A percentile compares a stretch with the other conserved stretches of the same genome.
These are phyloP conservation scores for Elgaria multicarinata DNA, from an alignment of 2,113 vertebrate genomes.

Conservation along the genomic window DNA sequence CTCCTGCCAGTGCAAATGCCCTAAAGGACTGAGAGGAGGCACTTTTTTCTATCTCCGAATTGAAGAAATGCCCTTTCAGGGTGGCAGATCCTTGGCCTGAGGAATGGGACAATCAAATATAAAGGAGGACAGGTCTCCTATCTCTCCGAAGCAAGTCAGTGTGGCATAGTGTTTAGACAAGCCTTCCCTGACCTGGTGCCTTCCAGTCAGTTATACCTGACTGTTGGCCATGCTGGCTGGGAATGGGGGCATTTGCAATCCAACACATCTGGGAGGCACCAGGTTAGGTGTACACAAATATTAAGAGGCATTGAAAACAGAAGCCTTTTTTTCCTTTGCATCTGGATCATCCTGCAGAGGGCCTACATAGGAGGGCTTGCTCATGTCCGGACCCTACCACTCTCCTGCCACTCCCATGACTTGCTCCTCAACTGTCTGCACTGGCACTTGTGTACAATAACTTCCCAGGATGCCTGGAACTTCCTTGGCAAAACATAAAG, in stretches of 20 bases:
- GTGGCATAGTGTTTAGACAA: neutral
- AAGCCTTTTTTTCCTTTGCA: neutral
- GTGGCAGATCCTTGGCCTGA: neutral
- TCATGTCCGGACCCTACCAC: neutral
- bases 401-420: neutral
- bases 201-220: neutral
- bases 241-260: too few species aligned
- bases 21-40: neutral
- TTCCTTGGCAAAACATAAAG: neutral
- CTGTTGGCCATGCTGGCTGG: too few species aligned
- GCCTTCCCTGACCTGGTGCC: neutral
- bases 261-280: too few species aligned
- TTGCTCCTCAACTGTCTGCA: neutral
- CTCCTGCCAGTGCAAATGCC: neutral
- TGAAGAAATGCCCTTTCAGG: neutral
- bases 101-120: neutral
- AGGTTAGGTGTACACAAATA: neutral
- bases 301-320: neutral
- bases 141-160: neutral
- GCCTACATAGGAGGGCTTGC: neutral
- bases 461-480: neutral
- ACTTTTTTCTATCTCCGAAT: too few species aligned
- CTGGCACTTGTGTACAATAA: neutral
- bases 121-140: neutral
- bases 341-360: neutral